phyloP scores from a whole-genome alignment of 2,888 invertebrate genomes.

The Trissoscelio sp. region DNA sequence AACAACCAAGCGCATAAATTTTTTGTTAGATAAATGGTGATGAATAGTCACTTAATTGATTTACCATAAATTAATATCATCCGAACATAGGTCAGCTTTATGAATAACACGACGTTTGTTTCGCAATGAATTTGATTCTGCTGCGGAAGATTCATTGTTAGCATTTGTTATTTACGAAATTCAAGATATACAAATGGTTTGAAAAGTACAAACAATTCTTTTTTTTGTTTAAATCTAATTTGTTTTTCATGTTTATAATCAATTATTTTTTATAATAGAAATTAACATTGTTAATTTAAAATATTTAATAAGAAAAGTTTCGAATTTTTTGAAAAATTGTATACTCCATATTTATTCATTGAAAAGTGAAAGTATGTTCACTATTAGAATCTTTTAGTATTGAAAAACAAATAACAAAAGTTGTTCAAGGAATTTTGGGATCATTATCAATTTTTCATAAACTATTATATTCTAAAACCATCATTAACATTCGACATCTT shows the following conservation, averaged over 20 bases:
- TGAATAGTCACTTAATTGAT: slow-evolving; percentile 62
- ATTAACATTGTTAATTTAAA: no score
- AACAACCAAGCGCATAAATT: slow-evolving; percentile 42
- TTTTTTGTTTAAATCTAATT: neutral
- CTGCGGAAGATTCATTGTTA: slow-evolving; percentile 30
- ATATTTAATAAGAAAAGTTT: no score
- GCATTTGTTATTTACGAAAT: slow-evolving; percentile 15
- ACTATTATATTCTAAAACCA: neutral
- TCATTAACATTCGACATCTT: slow-evolving; percentile 18
- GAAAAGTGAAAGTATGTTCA: slow-evolving; percentile 4
- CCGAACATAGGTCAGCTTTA: slow-evolving; percentile 55
- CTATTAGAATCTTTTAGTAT: neutral
- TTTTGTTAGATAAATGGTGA: slow-evolving; percentile 61
- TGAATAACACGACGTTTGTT: slow-evolving; percentile 48
- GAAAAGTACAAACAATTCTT: slow-evolving; percentile 16
- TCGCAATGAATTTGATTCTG: slow-evolving; percentile 40
- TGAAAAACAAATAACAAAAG: neutral
- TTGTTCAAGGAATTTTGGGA: neutral
- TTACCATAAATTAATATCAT: slow-evolving; percentile 58
- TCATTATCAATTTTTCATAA: slow-evolving; percentile 5
- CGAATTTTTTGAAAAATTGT: no score
- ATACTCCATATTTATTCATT: no score
- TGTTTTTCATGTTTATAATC: no score
- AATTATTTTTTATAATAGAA: no score
- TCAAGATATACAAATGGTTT: slow-evolving; percentile 1